Conservation (phyloP, 2,888 invertebrate species). For the Hedychridium roseum region DNA sequence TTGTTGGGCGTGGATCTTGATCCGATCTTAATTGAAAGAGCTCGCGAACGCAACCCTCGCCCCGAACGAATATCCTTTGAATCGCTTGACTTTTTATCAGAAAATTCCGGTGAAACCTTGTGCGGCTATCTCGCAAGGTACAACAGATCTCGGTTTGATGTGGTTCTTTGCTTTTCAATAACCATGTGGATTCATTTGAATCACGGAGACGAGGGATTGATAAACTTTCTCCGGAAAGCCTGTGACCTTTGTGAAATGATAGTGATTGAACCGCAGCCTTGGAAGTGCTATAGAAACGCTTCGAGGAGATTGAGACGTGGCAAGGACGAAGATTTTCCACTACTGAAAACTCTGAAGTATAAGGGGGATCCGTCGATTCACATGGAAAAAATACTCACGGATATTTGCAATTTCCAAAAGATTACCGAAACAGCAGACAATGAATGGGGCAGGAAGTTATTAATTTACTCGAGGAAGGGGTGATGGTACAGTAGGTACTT, state of each 20-base stretch:
- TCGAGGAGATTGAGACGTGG: constrained; percentile 74
- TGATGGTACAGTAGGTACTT: too few species aligned
- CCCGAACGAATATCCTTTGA: constrained; percentile 65
- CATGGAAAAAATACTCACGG: constrained; percentile 68
- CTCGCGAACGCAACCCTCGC: constrained; percentile 66
- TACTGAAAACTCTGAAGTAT: constrained; percentile 70
- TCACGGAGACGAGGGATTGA: constrained; percentile 78
- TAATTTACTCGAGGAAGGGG: constrained; percentile 71
- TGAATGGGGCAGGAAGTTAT: constrained; percentile 76
- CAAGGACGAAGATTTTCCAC: constrained; percentile 69
- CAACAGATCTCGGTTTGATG: constrained; percentile 69
- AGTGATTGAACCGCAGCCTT: constrained; percentile 84
- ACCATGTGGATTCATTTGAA: constrained; percentile 94
- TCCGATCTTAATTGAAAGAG: constrained; percentile 73
- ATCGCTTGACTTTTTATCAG: constrained; percentile 70
- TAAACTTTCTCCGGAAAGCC: constrained; percentile 70
- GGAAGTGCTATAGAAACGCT: constrained; percentile 84
- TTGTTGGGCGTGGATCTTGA: constrained; percentile 82
- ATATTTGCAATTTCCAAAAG: constrained; percentile 65
- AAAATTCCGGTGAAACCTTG: constrained; percentile 59
- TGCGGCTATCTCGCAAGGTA: constrained; percentile 64
- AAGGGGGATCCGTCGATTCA: constrained; percentile 70
- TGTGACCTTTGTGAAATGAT: constrained; percentile 68
- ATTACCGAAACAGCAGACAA: constrained; percentile 69
- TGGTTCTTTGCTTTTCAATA: constrained; percentile 81